Evolutionary conservation across 2,113 vertebrate genomes (phyloP).

Genomic region (Cygnus buccinator): DNA sequence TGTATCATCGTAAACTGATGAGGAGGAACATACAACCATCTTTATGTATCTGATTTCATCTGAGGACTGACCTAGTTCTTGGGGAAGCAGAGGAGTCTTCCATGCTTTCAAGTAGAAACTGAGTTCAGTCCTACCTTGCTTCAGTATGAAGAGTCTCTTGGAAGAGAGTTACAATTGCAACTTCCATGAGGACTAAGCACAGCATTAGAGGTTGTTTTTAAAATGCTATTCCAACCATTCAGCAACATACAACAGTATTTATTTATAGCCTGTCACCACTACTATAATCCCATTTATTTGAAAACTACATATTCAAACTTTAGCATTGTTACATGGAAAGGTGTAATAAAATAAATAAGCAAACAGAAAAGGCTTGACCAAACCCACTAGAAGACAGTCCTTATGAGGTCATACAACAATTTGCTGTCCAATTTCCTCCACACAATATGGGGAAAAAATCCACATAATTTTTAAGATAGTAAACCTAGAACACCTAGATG

Average conservation of each 20-base stretch:
- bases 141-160: neutral
- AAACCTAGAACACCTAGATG: neutral
- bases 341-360: neutral
- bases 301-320: neutral
- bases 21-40: neutral
- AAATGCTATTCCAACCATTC: neutral
- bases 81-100: too few relatives aligned
- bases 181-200: neutral
- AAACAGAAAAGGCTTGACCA: neutral
- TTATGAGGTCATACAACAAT: neutral
- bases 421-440: neutral
- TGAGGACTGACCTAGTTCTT: neutral
- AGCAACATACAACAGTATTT: too few relatives aligned
- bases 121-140: neutral
- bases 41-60: neutral
- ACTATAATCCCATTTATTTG: neutral
- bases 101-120: neutral
- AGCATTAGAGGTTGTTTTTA: too few relatives aligned
- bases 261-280: neutral
- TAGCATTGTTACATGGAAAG: neutral
- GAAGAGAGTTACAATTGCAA: fast-evolving
- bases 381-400: neutral
- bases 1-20: neutral
- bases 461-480: neutral
- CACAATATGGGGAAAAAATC: fast-evolving